phyloP scores from a whole-genome alignment of 2,797 vertebrate genomes.

The Oreortyx pictus region DNA sequence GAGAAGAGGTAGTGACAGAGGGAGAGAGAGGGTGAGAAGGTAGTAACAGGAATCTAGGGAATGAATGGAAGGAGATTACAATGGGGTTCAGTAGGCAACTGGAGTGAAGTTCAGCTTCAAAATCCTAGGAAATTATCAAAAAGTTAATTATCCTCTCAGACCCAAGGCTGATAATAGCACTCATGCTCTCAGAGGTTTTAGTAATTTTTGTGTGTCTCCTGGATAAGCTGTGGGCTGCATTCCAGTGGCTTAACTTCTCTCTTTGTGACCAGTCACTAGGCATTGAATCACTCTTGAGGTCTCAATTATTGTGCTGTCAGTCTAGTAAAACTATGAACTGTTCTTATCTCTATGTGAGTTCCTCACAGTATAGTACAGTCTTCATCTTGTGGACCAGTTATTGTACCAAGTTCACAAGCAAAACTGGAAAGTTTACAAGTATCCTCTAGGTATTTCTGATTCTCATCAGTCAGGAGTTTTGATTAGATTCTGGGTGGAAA shows the following conservation, averaged over 20 bases:
- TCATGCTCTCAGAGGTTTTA: not conserved
- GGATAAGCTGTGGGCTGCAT: not conserved
- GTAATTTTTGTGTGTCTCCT: not conserved
- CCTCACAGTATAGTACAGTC: not conserved
- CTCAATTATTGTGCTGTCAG: not conserved
- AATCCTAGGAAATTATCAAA: not conserved
- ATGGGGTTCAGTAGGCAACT: not conserved
- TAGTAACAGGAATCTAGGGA: not conserved
- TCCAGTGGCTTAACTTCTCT: not conserved
- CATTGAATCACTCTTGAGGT: fast-evolving
- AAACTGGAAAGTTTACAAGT: not conserved
- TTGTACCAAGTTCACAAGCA: not conserved
- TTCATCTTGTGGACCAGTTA: not conserved
- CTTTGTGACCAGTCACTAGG: not conserved
- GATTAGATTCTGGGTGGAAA: not conserved
- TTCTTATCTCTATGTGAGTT: fast-evolving
- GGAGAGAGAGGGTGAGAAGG: not conserved
- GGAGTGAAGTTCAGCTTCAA: not conserved
- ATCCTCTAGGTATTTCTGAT: not conserved
- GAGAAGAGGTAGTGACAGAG: not conserved
- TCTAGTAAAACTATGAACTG: not conserved
- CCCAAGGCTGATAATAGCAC: not conserved
- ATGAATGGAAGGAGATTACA: not conserved
- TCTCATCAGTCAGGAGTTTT: slow-evolving; percentile 1
- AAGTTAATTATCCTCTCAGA: not conserved